phyloP scores from a whole-genome alignment of 1,140 invertebrate genomes.

The Druon quercuslanigerum region DNA sequence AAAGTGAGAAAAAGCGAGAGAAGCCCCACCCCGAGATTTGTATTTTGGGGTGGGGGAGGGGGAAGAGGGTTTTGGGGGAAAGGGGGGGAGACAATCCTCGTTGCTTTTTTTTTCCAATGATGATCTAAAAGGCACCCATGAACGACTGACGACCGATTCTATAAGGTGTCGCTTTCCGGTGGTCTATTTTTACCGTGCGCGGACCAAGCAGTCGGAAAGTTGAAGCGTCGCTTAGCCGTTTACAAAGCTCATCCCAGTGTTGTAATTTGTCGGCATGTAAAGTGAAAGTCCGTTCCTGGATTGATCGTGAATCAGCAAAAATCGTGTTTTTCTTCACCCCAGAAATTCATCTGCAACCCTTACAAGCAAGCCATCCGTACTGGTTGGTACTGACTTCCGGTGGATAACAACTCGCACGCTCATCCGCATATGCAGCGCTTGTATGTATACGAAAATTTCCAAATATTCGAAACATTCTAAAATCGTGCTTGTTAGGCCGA shows the following conservation, averaged over 20 bases:
- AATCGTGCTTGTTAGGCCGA: no score
- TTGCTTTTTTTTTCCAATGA: neutral
- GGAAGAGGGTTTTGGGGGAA: no score
- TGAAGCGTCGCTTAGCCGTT: slow-evolving; percentile 59
- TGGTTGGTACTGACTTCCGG: neutral
- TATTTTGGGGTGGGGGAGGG: neutral
- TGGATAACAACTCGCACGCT: neutral
- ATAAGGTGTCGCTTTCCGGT: slow-evolving; percentile 69
- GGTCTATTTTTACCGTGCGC: slow-evolving; percentile 67
- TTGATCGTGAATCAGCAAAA: neutral
- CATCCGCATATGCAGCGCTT: slow-evolving; percentile 8
- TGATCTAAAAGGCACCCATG: slow-evolving; percentile 27
- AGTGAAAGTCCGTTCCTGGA: slow-evolving; percentile 5
- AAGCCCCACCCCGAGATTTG: no score
- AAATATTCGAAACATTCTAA: neutral
- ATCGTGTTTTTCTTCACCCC: neutral
- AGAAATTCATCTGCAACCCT: neutral
- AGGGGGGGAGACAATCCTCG: neutral
- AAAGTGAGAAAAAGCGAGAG: no score
- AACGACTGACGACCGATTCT: slow-evolving; percentile 32
- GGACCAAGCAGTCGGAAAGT: slow-evolving; percentile 62
- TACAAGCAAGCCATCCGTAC: neutral
- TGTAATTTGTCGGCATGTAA: slow-evolving; percentile 22
- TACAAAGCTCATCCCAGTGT: slow-evolving; percentile 58
- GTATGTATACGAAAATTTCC: neutral